Evolutionary conservation across 2,888 invertebrate species (phyloP), one percentile per base, ranked within the genome.

Genomic region (Adineta ricciae): DNA sequence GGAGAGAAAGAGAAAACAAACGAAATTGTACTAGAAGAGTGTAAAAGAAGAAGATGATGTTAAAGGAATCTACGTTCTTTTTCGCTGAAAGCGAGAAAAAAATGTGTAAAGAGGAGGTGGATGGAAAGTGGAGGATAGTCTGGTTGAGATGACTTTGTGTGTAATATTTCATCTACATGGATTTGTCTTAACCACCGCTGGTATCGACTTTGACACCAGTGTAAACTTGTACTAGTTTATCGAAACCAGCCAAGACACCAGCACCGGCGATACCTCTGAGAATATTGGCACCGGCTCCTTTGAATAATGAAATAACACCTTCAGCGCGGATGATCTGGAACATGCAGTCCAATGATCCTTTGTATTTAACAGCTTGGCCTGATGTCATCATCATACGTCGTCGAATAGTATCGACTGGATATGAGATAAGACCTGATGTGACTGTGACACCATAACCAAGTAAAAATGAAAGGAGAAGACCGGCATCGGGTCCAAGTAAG

Each of bases 321-420:
- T 98, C 97, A 85, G 92, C 92, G 91, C 93, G 94, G 90, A 94
- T 92, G 90, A 96, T 95, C 91, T 94, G 94, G 86, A 92, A 89
- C 94, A 96, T 95, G 93, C 97, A 97, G 92, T 97, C 95, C 87
- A 95, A 89, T 84, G 97, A 96, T 92, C 92, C 94, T 93, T 94
- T 96, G 88, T 90, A 90, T 86, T 90, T 90, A 86, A 90, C 90
- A 84, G 89, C 90, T 86, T 87, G 86, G 73, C 90, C 90, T 88
- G 96, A 96, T 92, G 96, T 96, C 97, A 97, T 97, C 97, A 97
- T 97, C 95, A 98, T 95, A 91, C 97, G 94, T 93, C 97, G 93
- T 91, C 96, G 93, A 86, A 92, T 89, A 56, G 97, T 97, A 92
- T 97, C 97, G 92, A 97, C 95, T 89, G 97, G 97, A 93, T 97